These are phyloP conservation scores for Sphaerophoria rueppellii DNA, from an alignment of 2,888 invertebrate species.

Conservation along the genomic window DNA sequence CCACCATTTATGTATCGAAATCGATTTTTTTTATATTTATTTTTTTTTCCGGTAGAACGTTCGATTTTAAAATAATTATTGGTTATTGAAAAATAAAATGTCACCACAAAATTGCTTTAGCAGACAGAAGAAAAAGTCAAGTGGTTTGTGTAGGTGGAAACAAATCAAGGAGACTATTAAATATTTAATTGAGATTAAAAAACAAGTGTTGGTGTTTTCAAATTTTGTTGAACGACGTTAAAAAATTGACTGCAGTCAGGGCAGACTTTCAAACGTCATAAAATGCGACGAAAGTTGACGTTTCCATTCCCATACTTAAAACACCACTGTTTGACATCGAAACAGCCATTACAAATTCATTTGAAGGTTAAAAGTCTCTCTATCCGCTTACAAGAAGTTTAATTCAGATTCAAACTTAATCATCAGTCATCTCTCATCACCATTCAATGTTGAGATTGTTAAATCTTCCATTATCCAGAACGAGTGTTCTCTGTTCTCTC, in stretches of 20 bases:
- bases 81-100: constrained; percentile 21
- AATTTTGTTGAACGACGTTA: too few species aligned
- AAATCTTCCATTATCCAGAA: constrained; percentile 31
- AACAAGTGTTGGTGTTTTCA: not conserved
- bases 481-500: constrained; percentile 29
- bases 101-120: constrained; percentile 15
- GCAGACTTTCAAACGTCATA: too few species aligned
- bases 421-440: constrained; percentile 31
- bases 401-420: constrained; percentile 51
- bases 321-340: constrained; percentile 21
- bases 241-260: too few species aligned
- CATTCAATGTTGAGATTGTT: too few species aligned
- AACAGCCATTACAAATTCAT: constrained; percentile 51
- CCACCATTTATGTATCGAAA: not conserved
- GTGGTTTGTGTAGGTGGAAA: constrained; percentile 7
- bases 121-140: not conserved
- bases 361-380: constrained; percentile 29
- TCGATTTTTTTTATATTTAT: constrained; percentile 34
- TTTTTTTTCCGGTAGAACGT: not conserved
- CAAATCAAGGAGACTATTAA: not conserved
- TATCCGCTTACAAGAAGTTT: not conserved
- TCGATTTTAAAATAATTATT: constrained; percentile 15
- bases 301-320: not conserved
- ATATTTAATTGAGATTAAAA: constrained; percentile 8
- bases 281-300: not conserved